phyloP scores from a whole-genome alignment of 2,888 invertebrate genomes.

The Cheilosia urbana region DNA sequence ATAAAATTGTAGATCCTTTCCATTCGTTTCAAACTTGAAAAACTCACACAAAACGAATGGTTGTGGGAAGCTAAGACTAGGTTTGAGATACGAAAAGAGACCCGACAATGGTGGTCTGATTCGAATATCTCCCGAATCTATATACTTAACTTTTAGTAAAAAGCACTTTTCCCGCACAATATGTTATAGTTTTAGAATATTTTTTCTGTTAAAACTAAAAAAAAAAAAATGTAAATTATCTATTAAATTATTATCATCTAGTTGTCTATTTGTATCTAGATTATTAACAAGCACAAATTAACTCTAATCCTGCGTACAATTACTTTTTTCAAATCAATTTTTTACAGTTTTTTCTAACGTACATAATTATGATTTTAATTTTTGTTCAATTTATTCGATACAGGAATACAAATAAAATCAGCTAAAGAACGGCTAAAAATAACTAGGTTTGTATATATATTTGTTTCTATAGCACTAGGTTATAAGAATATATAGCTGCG shows the following conservation, averaged over 20 bases:
- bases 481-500: slow-evolving; percentile 58
- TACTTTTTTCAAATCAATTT: slow-evolving; percentile 36
- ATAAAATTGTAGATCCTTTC: no score
- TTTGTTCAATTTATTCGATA: slow-evolving; percentile 6
- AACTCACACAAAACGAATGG: no score
- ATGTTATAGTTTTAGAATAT: not conserved
- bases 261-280: slow-evolving; percentile 21
- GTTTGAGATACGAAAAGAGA: no score
- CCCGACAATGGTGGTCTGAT: no score
- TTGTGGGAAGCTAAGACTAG: no score
- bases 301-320: slow-evolving; percentile 24
- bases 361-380: slow-evolving; percentile 4
- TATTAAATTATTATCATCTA: slow-evolving; percentile 30
- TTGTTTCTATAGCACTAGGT: slow-evolving; percentile 69
- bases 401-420: slow-evolving; percentile 5
- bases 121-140: no score
- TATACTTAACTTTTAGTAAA: no score
- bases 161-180: no score
- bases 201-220: slow-evolving; percentile 17
- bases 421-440: slow-evolving; percentile 31
- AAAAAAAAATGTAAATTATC: slow-evolving; percentile 28
- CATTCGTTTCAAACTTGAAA: no score
- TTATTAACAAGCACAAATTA: slow-evolving; percentile 49
- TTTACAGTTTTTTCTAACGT: slow-evolving; percentile 32
- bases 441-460: slow-evolving; percentile 32